Evolutionary conservation across 2,888 invertebrate genomes (phyloP).

Genomic region (Thecocarcelia acutangulata): DNA sequence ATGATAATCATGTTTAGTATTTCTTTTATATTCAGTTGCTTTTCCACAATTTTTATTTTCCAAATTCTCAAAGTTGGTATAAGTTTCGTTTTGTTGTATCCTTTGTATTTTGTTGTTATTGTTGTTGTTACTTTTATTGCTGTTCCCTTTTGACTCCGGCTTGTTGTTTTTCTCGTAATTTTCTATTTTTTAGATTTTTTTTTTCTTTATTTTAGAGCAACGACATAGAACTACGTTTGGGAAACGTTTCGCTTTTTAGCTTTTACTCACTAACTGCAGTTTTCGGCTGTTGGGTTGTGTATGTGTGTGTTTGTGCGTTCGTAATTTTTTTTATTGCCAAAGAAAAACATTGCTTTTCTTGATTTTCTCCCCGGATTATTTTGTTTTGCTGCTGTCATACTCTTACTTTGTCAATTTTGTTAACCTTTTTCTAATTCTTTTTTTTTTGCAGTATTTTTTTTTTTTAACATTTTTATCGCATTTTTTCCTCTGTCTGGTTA

Average conservation of each 20-base stretch:
- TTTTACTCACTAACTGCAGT: slow-evolving; percentile 54
- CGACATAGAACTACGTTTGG: slow-evolving; percentile 38
- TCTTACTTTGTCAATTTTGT: slow-evolving; percentile 64
- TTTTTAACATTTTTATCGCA: slow-evolving; percentile 54
- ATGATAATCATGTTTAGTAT: slow-evolving; percentile 54
- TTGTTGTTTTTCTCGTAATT: slow-evolving; percentile 18
- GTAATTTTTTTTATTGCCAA: slow-evolving; percentile 14
- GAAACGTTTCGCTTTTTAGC: slow-evolving; percentile 50
- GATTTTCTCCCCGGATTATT: slow-evolving; percentile 27
- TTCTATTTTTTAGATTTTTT: too few relatives aligned
- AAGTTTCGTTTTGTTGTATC: slow-evolving; percentile 26
- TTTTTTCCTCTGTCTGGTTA: slow-evolving; percentile 80
- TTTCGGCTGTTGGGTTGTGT: slow-evolving; percentile 24
- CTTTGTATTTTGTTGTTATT: not conserved
- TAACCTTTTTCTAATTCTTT: slow-evolving; percentile 71
- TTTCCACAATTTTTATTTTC: slow-evolving; percentile 41
- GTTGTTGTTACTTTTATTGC: not conserved
- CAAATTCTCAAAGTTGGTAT: slow-evolving; percentile 36
- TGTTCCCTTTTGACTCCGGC: slow-evolving; percentile 25
- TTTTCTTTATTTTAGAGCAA: not conserved
- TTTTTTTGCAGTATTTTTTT: slow-evolving; percentile 25
- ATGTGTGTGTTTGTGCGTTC: slow-evolving; percentile 13
- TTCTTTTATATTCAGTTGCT: not conserved
- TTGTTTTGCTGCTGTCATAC: slow-evolving; percentile 45
- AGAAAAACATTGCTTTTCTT: slow-evolving; percentile 31